Base-by-base conservation (phyloP, 2,888 invertebrate genomes). In the Ornithoptera alexandrae region DNA sequence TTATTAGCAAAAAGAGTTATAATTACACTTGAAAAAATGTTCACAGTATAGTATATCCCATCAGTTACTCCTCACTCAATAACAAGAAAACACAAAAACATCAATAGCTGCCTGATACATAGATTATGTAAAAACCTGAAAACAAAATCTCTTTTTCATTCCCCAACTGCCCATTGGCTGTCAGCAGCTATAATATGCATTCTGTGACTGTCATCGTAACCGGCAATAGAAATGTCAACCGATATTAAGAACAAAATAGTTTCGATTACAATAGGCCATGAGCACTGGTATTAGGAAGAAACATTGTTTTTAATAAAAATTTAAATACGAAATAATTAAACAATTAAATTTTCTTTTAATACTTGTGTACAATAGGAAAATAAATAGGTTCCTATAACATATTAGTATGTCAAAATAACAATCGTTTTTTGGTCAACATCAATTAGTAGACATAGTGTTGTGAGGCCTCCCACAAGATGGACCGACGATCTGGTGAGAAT, bases 41-140 rank as follows among this genome's bases (percentile, higher is more conserved):
- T 65, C 65, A 66, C 66, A 57, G 36, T 70, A 66, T 58, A 59
- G 22, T 58, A 58, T 57, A 53, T 59, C 18, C 59, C 62, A 59
- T 63, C 18, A 59, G 24, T 50, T 67, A 59, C 59, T 63, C 42
- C 56, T 59, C 24, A 39, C 58, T 59, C 60, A 68, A 62, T 72
- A 69, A 71, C 74, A 74, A 72, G 72, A 75, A 75, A 73, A 73
- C 72, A 77, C 71, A 72, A 75, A 77, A 77, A 77, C 76, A 77
- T 76, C 76, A 77, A 76, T 76, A 77, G 70, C 72, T 71, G 65
- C 72, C 69, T 65, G 65, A 62, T 56, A 69, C 62, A 69, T 65
- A 69, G 69, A 69, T 69, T 65, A 69, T 65, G 42, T 69, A 62
- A 69, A 64, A 62, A 65, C 20, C 65, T 62, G 62, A 67, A 53